Base-by-base conservation (phyloP, 2,797 vertebrate genomes). In the Eospalax fontanierii region DNA sequence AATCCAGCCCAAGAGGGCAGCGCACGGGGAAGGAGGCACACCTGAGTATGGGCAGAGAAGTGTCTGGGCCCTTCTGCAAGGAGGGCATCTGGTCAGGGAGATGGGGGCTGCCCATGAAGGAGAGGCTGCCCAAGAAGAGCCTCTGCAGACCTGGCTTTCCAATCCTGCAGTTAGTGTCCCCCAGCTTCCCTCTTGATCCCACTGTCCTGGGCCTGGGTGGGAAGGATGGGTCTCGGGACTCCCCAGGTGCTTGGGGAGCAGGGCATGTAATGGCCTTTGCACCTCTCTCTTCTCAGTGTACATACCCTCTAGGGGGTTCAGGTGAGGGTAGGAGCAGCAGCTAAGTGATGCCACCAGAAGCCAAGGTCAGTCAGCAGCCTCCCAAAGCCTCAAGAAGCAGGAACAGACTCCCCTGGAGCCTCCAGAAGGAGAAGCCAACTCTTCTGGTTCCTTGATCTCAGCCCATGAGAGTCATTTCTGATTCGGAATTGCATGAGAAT, bases 1-100 rank as follows among this genome's bases (percentile, higher is more conserved):
- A 14, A n/a, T 14, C 50, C 63, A 70, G 46, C 38, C 66, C 0
- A 0, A 79, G 46, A 65, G n/a, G 68, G 7, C 40, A 10, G 1
- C 6, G 2, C n/a, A 78, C 1, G 0, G 1, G 0, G 2, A 33
- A 24, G 11, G 79, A 84, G 66, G 65, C 35, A 16, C 28, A 38
- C 0, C 0, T 2, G 65, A 46, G 75, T 46, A 11, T 0, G 21
- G 43, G 19, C 4, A 0, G 63, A 75, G 59, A 40, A 50, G 21
- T 4, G 10, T 66, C 66, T 80, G 40, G 50, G 70, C 46, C 73
- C 22, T 59, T 79, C 2, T 0, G 35, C 4, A 2, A 68, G 70
- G 1, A 4, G 38, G 46, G 43, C 15, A 21, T 4, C 11, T 7
- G 50, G 19, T 63, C 61, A 24, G 26, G 85, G 33, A 19, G 26